phyloP scores from a whole-genome alignment of 2,113 vertebrate species.

The Athene cunicularia region DNA sequence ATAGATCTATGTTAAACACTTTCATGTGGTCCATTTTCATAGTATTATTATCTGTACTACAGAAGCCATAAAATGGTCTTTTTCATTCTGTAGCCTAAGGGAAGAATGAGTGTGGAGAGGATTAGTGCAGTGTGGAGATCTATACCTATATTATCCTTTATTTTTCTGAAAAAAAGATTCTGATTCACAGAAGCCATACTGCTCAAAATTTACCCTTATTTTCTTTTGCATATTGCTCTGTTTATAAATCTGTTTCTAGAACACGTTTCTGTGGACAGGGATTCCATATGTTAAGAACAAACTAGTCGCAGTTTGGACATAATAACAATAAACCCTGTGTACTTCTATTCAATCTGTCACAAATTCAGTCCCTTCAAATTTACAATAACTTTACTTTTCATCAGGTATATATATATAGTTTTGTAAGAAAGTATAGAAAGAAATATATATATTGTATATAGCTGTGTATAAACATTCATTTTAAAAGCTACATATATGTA shows the following conservation, averaged over 20 bases:
- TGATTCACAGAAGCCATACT: not conserved
- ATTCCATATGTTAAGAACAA: not conserved
- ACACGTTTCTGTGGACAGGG: not conserved
- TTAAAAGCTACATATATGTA: not conserved
- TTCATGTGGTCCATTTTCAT: not conserved
- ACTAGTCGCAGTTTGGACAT: not conserved
- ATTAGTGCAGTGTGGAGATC: rapidly evolving
- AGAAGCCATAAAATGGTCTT: not conserved
- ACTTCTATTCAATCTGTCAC: not conserved
- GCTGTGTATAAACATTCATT: not conserved
- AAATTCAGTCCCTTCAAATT: not conserved
- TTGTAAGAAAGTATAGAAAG: not conserved
- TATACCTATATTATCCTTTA: rapidly evolving
- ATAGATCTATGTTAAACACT: not conserved
- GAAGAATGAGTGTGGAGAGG: not conserved
- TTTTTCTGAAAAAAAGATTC: not conserved
- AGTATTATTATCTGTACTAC: not conserved
- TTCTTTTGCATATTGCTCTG: not conserved
- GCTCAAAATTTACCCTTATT: not conserved
- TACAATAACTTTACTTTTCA: not conserved
- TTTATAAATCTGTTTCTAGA: not conserved
- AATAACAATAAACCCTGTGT: not conserved
- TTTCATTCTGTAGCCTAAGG: not conserved
- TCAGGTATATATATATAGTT: rapidly evolving
- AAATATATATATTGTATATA: not conserved